Conservation (phyloP, 2,888 invertebrate genomes). For the Nebria salina region DNA sequence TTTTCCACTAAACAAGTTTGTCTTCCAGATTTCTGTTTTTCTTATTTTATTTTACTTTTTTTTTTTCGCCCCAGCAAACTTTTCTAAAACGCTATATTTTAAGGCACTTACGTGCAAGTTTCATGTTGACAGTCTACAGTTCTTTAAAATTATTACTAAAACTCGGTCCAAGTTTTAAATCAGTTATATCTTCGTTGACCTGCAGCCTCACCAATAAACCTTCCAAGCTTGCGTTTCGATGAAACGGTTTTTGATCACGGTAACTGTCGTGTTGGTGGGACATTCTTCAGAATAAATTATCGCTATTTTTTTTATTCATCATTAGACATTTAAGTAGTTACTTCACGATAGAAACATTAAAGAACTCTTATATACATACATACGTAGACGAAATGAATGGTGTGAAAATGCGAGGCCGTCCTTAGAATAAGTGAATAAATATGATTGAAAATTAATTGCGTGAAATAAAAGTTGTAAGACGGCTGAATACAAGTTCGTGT, state of each 20-base stretch:
- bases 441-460: no score
- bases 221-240: neutral
- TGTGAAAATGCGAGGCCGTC: no score
- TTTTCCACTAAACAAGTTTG: neutral
- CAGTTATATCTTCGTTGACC: constrained; percentile 40
- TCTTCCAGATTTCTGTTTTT: neutral
- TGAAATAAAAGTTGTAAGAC: no score
- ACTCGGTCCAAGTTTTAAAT: constrained; percentile 42
- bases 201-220: neutral
- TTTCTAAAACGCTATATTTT: constrained; percentile 40
- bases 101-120: constrained; percentile 42
- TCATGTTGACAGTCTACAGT: constrained; percentile 44
- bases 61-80: neutral
- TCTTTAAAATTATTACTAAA: constrained; percentile 43
- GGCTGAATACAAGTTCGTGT: no score
- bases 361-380: no score
- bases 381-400: no score
- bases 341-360: no score
- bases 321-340: no score
- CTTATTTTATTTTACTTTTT: neutral
- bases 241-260: neutral
- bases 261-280: neutral
- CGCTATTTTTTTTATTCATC: neutral
- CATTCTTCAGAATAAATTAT: neutral
- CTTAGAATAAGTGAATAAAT: no score